Conservation (phyloP, 2,797 vertebrate species). For the Coregonus sp. region DNA sequence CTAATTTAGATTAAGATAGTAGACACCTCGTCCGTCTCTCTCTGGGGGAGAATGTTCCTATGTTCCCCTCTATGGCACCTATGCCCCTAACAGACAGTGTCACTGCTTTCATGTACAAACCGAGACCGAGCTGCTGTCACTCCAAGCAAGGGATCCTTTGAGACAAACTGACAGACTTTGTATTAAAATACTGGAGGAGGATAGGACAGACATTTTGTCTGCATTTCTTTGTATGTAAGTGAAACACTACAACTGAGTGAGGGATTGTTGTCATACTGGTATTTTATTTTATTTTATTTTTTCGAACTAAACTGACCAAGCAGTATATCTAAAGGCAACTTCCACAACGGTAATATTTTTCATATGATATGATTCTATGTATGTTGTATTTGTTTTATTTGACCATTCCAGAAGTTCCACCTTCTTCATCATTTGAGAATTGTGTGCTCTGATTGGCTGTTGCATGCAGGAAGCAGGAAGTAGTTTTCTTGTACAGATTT, state of each 20-base stretch:
- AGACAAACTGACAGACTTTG: neutral
- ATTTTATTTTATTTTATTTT: slow-evolving; percentile 21
- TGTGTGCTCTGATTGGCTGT: slow-evolving; percentile 29
- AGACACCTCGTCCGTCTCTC: neutral
- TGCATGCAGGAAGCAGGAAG: slow-evolving; percentile 54
- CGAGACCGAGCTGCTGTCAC: neutral
- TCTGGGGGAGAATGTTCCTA: neutral
- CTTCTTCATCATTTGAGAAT: slow-evolving; percentile 31
- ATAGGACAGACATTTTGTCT: neutral
- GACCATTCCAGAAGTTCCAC: slow-evolving; percentile 53
- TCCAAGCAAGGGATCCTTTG: neutral
- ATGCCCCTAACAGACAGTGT: neutral
- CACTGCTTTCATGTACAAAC: neutral
- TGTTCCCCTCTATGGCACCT: neutral
- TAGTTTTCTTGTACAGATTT: neutral
- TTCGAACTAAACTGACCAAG: slow-evolving; percentile 21
- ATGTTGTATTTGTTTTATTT: neutral
- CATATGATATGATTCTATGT: slow-evolving; percentile 47
- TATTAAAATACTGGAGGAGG: neutral
- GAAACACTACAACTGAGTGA: slow-evolving; percentile 47
- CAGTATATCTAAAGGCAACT: slow-evolving; percentile 7
- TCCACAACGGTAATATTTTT: neutral
- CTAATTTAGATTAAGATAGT: too few species aligned
- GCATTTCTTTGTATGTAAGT: slow-evolving; percentile 27
- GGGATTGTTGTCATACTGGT: slow-evolving; percentile 22